Percentiles rank a stretch among this genome's conserved stretches.
Conservation (phyloP, 2,888 invertebrate species). For the Latrodectus hesperus region DNA sequence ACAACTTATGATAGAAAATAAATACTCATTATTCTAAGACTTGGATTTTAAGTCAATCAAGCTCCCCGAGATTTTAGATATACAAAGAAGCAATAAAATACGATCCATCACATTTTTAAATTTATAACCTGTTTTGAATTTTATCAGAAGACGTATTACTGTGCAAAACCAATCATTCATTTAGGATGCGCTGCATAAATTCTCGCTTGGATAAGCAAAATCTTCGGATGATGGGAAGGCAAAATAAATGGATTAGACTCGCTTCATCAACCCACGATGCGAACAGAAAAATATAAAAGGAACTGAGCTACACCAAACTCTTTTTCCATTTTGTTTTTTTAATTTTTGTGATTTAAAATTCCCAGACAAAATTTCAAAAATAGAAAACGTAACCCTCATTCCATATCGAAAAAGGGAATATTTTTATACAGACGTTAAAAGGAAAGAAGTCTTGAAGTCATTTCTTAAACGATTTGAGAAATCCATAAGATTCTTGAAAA, state of each 20-base stretch:
- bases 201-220: slow-evolving; percentile 34
- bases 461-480: slow-evolving; percentile 54
- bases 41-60: no score
- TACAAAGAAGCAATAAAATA: neutral
- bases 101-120: neutral
- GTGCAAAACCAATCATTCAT: neutral
- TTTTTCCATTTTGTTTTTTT: slow-evolving; percentile 1
- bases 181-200: slow-evolving; percentile 3
- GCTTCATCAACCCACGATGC: slow-evolving; percentile 12
- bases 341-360: slow-evolving; percentile 4
- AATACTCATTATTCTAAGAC: no score
- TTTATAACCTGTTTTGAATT: slow-evolving; percentile 1
- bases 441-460: slow-evolving; percentile 30
- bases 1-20: no score
- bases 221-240: neutral
- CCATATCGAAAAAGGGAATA: slow-evolving; percentile 6
- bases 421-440: slow-evolving; percentile 21
- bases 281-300: neutral
- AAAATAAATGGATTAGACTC: slow-evolving; percentile 51
- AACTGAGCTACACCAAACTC: neutral
- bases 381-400: slow-evolving; percentile 3
- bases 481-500: slow-evolving; percentile 13
- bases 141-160: neutral
- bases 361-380: neutral
- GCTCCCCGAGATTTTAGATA: neutral